Conservation (phyloP, 2,113 vertebrate genomes). For the Dasyornis broadbenti region DNA sequence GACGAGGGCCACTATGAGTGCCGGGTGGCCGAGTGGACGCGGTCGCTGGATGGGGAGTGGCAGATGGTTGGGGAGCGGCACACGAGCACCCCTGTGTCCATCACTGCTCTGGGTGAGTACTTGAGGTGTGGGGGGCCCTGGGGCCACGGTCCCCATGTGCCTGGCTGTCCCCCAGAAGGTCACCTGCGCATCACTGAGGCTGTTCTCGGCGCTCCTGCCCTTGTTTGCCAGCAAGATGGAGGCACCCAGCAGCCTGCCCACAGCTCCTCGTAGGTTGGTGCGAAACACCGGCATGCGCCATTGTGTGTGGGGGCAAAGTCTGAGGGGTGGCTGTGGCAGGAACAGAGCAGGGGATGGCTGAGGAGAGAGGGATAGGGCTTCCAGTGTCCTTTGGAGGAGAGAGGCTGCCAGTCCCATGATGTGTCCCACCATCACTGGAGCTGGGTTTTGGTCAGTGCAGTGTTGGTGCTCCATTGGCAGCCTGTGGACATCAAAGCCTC, state of each 20-base stretch:
- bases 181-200: background rate
- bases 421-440: background rate
- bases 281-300: fast-evolving
- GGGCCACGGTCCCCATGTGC: fast-evolving
- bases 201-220: background rate
- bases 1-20: constrained; percentile 93
- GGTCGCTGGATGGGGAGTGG: constrained; percentile 82
- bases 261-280: background rate
- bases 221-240: background rate
- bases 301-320: background rate
- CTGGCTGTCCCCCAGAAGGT: background rate
- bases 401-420: background rate
- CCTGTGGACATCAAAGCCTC: fast-evolving
- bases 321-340: background rate
- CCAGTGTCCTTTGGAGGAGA: background rate
- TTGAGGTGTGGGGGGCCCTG: background rate
- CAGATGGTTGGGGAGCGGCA: constrained; percentile 85
- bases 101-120: constrained; percentile 90
- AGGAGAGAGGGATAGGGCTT: background rate
- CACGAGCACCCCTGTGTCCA: constrained; percentile 72
- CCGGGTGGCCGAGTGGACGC: constrained; percentile 84
- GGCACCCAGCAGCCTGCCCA: background rate
- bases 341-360: background rate
- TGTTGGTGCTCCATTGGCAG: background rate
- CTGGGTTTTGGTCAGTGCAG: background rate